Evolutionary conservation across 92 coral and sea anemone species (phyloP).

Genomic region (Parazoanthus darwini): DNA sequence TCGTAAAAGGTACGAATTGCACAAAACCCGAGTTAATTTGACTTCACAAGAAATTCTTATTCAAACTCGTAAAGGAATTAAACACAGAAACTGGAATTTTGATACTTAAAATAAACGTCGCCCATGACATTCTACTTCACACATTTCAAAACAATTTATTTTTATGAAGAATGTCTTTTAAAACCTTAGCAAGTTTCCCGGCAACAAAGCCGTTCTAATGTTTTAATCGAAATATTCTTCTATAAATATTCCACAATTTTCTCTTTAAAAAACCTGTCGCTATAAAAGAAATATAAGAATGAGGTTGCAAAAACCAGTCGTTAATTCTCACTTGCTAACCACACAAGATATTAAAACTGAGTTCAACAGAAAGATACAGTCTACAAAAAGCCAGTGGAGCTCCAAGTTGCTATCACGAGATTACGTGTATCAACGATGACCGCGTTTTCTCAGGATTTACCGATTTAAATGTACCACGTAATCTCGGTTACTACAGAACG

Average conservation of each 20-base stretch:
- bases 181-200: background rate
- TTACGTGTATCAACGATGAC: too few relatives aligned
- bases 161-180: background rate
- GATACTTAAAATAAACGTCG: constrained; percentile 23
- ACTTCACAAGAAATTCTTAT: background rate
- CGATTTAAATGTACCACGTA: too few relatives aligned
- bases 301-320: constrained; percentile 11
- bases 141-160: background rate
- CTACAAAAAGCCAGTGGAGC: background rate
- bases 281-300: constrained; percentile 1
- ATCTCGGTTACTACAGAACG: too few relatives aligned
- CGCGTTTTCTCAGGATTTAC: too few relatives aligned
- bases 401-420: too few relatives aligned
- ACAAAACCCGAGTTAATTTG: background rate
- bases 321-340: background rate
- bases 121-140: background rate
- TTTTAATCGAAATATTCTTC: background rate
- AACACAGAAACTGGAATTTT: constrained; percentile 9
- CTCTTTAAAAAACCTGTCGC: background rate
- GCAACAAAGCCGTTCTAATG: background rate
- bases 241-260: constrained; percentile 28
- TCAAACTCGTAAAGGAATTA: constrained; percentile 13
- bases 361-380: background rate
- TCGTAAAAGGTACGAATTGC: background rate
- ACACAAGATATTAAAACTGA: background rate